Evolutionary conservation across 2,113 vertebrate genomes (phyloP).

Genomic region (Myotis yumanensis): DNA sequence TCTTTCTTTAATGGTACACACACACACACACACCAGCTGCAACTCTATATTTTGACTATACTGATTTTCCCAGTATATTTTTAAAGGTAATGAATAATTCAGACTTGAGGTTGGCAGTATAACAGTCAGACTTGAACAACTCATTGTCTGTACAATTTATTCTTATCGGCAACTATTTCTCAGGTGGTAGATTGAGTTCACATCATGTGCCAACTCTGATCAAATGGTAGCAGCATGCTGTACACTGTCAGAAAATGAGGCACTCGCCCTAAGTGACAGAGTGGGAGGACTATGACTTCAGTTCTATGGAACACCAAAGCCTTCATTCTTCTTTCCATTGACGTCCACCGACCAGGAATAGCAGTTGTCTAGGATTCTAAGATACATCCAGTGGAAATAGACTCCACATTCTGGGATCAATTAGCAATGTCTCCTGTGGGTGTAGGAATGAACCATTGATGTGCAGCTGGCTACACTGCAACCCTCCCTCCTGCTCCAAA

Average conservation of each 20-base stretch:
- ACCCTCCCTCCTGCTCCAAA: not conserved
- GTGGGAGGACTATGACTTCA: not conserved
- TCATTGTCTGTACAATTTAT: not conserved
- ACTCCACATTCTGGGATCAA: not conserved
- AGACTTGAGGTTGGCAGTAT: not conserved
- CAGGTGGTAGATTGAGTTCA: not conserved
- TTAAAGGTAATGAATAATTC: not conserved
- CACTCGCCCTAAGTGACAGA: not conserved
- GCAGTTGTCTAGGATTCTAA: not conserved
- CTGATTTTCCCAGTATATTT: not conserved
- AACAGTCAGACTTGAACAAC: not conserved
- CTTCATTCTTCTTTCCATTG: not conserved
- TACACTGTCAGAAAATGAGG: not conserved
- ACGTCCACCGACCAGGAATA: not conserved
- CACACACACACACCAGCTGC: not conserved
- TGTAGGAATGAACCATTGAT: not conserved
- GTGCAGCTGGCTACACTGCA: fast-evolving
- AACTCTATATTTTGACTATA: not conserved
- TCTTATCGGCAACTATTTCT: not conserved
- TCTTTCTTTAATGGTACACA: not conserved
- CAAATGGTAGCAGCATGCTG: not conserved
- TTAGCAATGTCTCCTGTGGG: not conserved
- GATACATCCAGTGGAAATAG: not conserved
- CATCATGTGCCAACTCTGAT: not conserved
- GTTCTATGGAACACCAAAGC: not conserved